A percentile compares a stretch with the other conserved stretches of the same genome.
Conservation (phyloP, 2,797 vertebrate genomes). For the Diceros bicornis region DNA sequence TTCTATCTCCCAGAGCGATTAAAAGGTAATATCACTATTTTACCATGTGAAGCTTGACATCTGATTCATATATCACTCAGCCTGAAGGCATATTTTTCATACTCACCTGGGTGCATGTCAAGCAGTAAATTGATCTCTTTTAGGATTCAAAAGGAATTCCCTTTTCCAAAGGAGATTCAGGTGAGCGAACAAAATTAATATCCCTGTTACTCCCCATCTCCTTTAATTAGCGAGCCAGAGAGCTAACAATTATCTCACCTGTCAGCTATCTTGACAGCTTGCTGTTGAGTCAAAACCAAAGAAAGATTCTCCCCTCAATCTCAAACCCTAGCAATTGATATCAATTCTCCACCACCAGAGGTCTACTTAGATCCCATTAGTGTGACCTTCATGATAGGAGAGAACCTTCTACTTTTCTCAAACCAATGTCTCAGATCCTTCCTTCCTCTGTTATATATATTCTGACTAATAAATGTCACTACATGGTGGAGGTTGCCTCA, state of each 20-base stretch:
- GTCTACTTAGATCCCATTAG: not conserved
- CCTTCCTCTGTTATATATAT: not conserved
- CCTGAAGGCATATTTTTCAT: conserved; percentile 82
- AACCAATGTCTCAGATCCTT: not conserved
- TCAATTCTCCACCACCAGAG: not conserved
- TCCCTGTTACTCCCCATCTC: conserved; percentile 63
- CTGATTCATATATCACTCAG: conserved; percentile 78
- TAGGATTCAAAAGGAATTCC: conserved; percentile 75
- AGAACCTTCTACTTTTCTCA: conserved; percentile 27
- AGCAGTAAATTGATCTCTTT: conserved; percentile 69
- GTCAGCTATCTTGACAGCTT: conserved; percentile 52
- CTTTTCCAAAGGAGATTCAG: conserved; percentile 68
- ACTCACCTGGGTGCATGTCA: conserved; percentile 75
- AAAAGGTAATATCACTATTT: conserved; percentile 81
- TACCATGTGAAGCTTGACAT: conserved; percentile 67
- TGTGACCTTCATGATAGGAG: not conserved
- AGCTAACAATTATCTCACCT: conserved; percentile 68
- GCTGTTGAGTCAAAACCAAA: conserved; percentile 22
- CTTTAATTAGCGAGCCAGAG: conserved; percentile 75
- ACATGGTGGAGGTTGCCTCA: conserved; percentile 18
- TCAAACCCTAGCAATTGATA: not conserved
- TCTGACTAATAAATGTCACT: conserved; percentile 72
- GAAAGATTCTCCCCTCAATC: not conserved
- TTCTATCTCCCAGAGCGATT: conserved; percentile 82
- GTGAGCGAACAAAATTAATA: conserved; percentile 77